These are phyloP conservation scores for Macropus fuliginosus DNA, from an alignment of 2,797 vertebrate genomes.

Conservation along the genomic window DNA sequence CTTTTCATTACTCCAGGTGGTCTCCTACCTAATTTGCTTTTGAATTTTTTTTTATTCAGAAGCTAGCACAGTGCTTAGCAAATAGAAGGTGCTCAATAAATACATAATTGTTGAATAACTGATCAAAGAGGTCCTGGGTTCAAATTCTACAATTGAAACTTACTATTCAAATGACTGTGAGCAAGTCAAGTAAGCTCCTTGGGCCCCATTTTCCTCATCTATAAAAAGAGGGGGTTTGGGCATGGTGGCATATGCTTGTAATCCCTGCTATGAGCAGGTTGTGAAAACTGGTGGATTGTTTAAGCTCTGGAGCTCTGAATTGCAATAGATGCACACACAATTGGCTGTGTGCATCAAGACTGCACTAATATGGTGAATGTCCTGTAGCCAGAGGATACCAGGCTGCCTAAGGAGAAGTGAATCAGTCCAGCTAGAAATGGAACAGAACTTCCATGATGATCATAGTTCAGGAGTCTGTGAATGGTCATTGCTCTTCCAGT, in stretches of 20 bases:
- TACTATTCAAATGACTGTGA: not conserved
- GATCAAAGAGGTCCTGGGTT: not conserved
- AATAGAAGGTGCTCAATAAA: not conserved
- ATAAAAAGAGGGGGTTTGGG: not conserved
- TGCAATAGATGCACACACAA: not conserved
- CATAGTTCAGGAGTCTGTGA: not conserved
- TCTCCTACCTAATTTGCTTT: not conserved
- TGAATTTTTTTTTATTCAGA: not conserved
- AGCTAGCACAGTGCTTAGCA: not conserved
- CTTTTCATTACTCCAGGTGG: not conserved
- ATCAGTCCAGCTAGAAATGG: not conserved
- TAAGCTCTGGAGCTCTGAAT: not conserved
- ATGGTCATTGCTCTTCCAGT: not conserved
- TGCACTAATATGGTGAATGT: not conserved
- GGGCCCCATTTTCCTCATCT: not conserved
- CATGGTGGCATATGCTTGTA: not conserved
- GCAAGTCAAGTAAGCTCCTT: not conserved
- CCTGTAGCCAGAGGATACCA: not conserved
- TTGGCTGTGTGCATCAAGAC: not conserved
- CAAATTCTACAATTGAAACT: not conserved
- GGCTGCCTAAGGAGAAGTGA: not conserved
- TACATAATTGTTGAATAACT: not conserved
- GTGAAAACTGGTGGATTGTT: not conserved
- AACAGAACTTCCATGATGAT: not conserved
- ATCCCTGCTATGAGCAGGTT: not conserved